Evolutionary conservation across 1,140 invertebrate genomes (phyloP).

Genomic region (Apis laboriosa): DNA sequence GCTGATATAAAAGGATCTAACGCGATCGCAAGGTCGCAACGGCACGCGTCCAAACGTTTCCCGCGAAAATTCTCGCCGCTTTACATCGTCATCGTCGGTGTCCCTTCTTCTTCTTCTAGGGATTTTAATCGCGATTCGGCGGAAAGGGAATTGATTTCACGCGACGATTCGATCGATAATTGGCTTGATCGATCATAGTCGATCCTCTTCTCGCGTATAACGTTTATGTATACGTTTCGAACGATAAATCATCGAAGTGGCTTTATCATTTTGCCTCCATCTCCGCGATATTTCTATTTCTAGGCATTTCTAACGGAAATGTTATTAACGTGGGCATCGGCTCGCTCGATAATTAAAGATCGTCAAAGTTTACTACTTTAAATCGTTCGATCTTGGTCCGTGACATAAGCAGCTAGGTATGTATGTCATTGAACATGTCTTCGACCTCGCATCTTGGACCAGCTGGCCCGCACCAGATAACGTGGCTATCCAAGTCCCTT

Average conservation of each 20-base stretch:
- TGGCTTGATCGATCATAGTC: no score
- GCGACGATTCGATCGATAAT: no score
- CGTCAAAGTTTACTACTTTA: not conserved
- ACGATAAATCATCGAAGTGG: no score
- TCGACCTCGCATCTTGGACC: slow-evolving; percentile 29
- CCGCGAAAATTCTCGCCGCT: not conserved
- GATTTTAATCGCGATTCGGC: not conserved
- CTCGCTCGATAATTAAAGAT: not conserved
- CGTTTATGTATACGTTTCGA: no score
- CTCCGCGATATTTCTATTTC: no score
- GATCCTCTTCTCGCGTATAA: no score
- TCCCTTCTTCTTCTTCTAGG: not conserved
- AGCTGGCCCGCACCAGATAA: slow-evolving; percentile 49
- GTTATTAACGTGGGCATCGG: no score
- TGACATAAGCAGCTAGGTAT: not conserved
- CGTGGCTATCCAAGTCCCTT: slow-evolving; percentile 31
- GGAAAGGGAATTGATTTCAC: no score
- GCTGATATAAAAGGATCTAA: slow-evolving; percentile 1
- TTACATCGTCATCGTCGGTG: not conserved
- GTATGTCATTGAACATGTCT: slow-evolving; percentile 23
- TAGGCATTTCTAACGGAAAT: no score
- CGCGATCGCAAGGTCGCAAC: slow-evolving; percentile 17
- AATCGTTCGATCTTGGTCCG: not conserved
- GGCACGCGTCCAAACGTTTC: not conserved
- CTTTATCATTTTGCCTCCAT: no score